Percentiles rank a stretch among this genome's conserved stretches.
Conservation (phyloP, 23 tunicate species). For the Ascidia mentula region DNA sequence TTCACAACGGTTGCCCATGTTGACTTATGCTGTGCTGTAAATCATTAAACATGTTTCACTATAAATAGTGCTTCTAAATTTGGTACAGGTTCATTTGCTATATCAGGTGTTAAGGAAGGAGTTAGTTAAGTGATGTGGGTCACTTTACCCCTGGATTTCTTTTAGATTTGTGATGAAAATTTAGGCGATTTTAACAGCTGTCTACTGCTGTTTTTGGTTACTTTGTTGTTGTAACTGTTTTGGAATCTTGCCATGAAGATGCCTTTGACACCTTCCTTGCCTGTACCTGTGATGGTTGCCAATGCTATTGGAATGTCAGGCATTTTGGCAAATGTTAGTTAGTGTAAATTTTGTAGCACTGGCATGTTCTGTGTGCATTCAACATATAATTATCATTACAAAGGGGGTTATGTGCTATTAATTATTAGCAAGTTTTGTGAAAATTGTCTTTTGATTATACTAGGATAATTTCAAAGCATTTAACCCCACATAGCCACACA, state of each 20-base stretch:
- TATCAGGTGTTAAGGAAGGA: too few relatives aligned
- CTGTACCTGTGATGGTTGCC: slow-evolving; percentile 27
- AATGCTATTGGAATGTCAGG: slow-evolving; percentile 27
- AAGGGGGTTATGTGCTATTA: background rate
- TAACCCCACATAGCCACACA: too few relatives aligned
- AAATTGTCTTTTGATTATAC: background rate
- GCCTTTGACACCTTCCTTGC: slow-evolving; percentile 10
- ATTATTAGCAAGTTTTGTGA: background rate
- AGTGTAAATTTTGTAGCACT: background rate
- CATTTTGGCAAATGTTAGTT: slow-evolving; percentile 6
- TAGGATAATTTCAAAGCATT: background rate
- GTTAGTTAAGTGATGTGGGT: too few relatives aligned
- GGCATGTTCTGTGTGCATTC: background rate
- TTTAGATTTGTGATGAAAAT: too few relatives aligned
- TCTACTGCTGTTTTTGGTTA: too few relatives aligned
- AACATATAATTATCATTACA: too few relatives aligned
- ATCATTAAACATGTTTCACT: background rate
- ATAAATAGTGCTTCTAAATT: background rate
- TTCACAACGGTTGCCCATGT: too few relatives aligned
- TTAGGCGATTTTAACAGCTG: too few relatives aligned
- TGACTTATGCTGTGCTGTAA: background rate
- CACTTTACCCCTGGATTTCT: too few relatives aligned
- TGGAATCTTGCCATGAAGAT: background rate
- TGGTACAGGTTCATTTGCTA: too few relatives aligned
- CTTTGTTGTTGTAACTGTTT: too few relatives aligned